These are phyloP conservation scores for Phthorimaea operculella DNA, from an alignment of 1,140 invertebrate genomes.

Conservation along the genomic window DNA sequence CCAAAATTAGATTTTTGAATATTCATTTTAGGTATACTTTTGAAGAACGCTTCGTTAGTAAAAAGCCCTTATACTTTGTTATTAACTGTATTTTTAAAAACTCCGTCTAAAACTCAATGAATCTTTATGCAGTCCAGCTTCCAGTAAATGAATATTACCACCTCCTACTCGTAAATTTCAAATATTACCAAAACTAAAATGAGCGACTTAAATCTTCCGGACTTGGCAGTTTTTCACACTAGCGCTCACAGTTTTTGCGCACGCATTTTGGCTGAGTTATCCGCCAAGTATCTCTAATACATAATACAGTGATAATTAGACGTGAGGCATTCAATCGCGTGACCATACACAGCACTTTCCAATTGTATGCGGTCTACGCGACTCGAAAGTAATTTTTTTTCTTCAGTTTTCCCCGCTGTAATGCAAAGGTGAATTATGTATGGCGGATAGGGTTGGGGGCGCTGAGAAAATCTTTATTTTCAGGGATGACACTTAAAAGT, in stretches of 20 bases:
- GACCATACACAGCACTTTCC: background rate
- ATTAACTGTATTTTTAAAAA: too few species aligned
- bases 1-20: too few species aligned
- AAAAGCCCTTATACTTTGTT: too few species aligned
- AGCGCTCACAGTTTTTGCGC: background rate
- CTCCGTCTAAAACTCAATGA: too few species aligned
- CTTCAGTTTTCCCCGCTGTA: background rate
- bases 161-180: too few species aligned
- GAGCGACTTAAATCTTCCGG: background rate
- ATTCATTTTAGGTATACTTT: too few species aligned
- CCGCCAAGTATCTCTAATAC: background rate
- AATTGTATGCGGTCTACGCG: background rate
- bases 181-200: too few species aligned
- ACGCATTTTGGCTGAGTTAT: background rate
- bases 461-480: too few species aligned
- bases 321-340: background rate
- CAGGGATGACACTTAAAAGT: too few species aligned
- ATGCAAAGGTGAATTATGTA: slow-evolving; percentile 3
- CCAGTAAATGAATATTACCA: too few species aligned
- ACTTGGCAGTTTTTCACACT: background rate
- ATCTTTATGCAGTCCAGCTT: too few species aligned
- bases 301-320: slow-evolving; percentile 2
- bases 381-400: slow-evolving; percentile 6
- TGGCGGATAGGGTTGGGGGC: background rate
- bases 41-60: too few species aligned